A percentile compares a stretch with the other conserved stretches of the same genome.
These are phyloP conservation scores for Idaea dimidiata DNA, from an alignment of 2,888 invertebrate species.

Conservation along the genomic window DNA sequence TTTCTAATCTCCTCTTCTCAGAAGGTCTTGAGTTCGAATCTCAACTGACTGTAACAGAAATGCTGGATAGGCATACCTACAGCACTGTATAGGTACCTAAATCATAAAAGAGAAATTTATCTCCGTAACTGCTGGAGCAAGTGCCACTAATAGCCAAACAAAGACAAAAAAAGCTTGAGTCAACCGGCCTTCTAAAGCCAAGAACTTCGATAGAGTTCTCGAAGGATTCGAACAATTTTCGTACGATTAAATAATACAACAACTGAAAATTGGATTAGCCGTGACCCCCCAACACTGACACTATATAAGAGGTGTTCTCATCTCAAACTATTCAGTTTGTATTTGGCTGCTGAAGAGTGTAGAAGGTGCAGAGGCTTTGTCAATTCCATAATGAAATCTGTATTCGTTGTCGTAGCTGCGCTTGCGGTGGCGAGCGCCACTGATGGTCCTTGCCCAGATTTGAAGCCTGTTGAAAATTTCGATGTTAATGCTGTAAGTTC, in stretches of 20 bases:
- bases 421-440: constrained; percentile 53
- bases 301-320: constrained; percentile 51
- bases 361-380: constrained; percentile 36
- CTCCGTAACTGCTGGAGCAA: too few species aligned
- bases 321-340: constrained; percentile 40
- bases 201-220: constrained; percentile 25
- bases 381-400: constrained; percentile 51
- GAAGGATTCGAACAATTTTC: constrained; percentile 39
- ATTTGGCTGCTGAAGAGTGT: constrained; percentile 38
- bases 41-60: too few species aligned
- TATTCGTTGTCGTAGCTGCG: constrained; percentile 45
- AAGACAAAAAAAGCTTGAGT: constrained; percentile 5
- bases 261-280: constrained; percentile 51
- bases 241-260: constrained; percentile 52
- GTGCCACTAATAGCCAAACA: neutral
- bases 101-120: too few species aligned
- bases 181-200: constrained; percentile 16
- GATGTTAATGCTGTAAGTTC: constrained; percentile 55
- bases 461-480: constrained; percentile 58
- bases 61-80: too few species aligned
- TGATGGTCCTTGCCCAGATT: constrained; percentile 57
- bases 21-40: too few species aligned
- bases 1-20: too few species aligned
- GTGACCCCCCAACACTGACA: constrained; percentile 52
- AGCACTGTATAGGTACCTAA: too few species aligned